These are phyloP conservation scores for Pandemis cinnamomeana DNA, from an alignment of 2,888 invertebrate species.

Conservation along the genomic window DNA sequence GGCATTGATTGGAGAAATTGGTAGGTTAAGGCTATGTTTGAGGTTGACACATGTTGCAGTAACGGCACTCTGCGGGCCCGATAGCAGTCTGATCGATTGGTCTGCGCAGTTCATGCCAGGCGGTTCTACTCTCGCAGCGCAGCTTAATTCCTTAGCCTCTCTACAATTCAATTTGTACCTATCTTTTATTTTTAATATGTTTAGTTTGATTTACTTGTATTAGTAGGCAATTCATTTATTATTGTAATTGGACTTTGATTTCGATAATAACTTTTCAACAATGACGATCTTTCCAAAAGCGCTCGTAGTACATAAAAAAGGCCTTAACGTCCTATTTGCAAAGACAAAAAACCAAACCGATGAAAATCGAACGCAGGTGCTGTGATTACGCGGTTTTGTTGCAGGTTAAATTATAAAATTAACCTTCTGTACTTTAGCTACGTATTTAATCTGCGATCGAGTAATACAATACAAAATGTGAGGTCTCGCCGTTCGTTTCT, in stretches of 20 bases:
- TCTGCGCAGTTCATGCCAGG: constrained; percentile 16
- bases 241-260: too few relatives aligned
- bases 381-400: neutral
- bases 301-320: too few relatives aligned
- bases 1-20: neutral
- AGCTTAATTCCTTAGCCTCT: neutral
- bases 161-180: neutral
- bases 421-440: neutral
- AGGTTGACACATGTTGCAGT: constrained; percentile 6
- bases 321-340: too few relatives aligned
- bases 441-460: neutral
- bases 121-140: neutral
- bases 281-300: too few relatives aligned
- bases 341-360: neutral
- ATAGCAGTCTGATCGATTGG: constrained; percentile 24
- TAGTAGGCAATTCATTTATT: too few relatives aligned
- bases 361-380: neutral
- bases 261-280: too few relatives aligned
- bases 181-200: too few relatives aligned
- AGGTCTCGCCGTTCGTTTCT: constrained; percentile 18
- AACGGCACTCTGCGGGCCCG: constrained; percentile 1
- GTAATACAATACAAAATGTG: constrained; percentile 14
- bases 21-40: neutral
- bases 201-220: too few relatives aligned
- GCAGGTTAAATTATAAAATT: neutral